Conservation (phyloP, 2,888 invertebrate genomes). For the Abscondita cerata region DNA sequence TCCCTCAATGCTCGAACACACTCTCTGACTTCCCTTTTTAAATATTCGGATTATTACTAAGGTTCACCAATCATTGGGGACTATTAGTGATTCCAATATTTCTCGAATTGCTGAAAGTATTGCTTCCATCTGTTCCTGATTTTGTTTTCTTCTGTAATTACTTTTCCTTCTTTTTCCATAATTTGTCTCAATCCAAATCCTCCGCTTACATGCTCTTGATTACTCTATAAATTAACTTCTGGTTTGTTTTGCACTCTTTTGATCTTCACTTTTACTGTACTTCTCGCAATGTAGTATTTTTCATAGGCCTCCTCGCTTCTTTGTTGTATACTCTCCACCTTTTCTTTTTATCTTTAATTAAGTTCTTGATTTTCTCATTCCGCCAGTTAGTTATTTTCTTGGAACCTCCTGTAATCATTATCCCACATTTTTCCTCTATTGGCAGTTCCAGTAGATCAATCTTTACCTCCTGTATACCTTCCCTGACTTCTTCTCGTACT, state of each 20-base stretch:
- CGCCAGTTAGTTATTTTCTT: neutral
- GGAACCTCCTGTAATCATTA: neutral
- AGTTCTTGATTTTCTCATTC: neutral
- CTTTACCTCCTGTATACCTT: neutral
- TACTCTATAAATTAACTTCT: no score
- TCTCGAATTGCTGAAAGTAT: no score
- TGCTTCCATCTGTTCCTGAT: neutral
- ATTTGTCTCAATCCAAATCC: neutral
- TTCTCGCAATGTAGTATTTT: neutral
- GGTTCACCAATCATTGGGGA: no score
- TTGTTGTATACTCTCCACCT: neutral
- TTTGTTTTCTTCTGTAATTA: no score
- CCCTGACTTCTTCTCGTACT: neutral
- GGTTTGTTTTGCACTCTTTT: neutral
- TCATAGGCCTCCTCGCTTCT: conserved; percentile 3
- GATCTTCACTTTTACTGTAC: no score
- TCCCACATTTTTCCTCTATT: neutral
- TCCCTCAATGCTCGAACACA: no score
- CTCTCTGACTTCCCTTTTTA: no score
- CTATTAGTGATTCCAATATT: no score
- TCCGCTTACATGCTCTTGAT: neutral
- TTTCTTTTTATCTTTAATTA: neutral
- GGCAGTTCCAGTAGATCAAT: neutral
- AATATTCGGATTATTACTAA: no score
- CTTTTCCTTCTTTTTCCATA: conserved; percentile 1